Conservation (phyloP, 2,797 vertebrate genomes). For the Tenualosa ilisha region DNA sequence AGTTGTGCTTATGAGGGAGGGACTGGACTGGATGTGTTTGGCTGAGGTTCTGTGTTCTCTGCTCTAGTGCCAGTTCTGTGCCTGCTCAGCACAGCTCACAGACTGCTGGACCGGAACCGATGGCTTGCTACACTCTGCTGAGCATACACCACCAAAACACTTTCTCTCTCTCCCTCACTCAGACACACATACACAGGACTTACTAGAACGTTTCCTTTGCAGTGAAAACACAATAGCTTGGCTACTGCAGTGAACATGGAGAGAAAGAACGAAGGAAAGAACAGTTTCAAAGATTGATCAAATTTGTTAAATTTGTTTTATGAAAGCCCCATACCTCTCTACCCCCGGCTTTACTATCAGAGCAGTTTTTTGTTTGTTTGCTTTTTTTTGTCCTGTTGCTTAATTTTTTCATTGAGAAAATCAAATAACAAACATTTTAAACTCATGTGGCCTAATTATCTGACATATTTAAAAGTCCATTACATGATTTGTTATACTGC, state of each 20-base stretch:
- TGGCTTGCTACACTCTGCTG: neutral
- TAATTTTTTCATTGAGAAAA: too few species aligned
- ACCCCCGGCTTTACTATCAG: too few species aligned
- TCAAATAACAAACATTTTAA: too few species aligned
- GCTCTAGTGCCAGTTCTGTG: neutral
- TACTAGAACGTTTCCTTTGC: neutral
- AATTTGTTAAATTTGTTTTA: too few species aligned
- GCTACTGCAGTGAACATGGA: neutral
- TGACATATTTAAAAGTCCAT: neutral
- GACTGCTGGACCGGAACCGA: neutral
- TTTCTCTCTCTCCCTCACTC: neutral
- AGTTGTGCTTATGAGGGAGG: neutral
- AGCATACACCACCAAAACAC: neutral
- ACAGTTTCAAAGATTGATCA: neutral
- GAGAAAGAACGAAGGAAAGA: neutral
- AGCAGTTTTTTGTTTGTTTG: too few species aligned
- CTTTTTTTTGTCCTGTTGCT: too few species aligned
- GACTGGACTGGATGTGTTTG: neutral
- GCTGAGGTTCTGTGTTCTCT: neutral
- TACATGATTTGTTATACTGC: neutral
- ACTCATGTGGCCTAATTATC: neutral
- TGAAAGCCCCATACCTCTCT: too few species aligned
- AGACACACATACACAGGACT: neutral
- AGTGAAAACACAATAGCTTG: neutral
- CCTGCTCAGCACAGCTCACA: conserved; percentile 8